Evolutionary conservation across 2,888 invertebrate genomes (phyloP).

Genomic region (Lasioglossum marginatum): DNA sequence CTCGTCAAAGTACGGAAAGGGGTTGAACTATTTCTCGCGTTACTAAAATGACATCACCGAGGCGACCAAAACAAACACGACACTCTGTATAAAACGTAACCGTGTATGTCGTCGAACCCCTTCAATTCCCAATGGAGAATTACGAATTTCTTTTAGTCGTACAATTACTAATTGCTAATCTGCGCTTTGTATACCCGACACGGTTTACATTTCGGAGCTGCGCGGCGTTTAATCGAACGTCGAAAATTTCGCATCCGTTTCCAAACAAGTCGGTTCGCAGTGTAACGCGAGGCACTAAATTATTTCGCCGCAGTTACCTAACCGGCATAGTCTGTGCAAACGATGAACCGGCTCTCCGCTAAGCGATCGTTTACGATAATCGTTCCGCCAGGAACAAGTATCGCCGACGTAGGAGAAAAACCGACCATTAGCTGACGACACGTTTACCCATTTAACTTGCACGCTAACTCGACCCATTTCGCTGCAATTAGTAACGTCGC

Average conservation of each 20-base stretch:
- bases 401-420: slow-evolving; percentile 27
- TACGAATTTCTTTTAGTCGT: background rate
- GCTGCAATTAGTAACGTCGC: slow-evolving; percentile 73
- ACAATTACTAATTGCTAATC: background rate
- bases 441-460: slow-evolving; percentile 58
- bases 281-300: slow-evolving; percentile 6
- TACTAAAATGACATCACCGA: background rate
- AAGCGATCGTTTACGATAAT: slow-evolving; percentile 46
- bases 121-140: background rate
- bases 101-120: background rate
- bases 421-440: slow-evolving; percentile 55
- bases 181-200: background rate
- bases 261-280: background rate
- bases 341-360: background rate
- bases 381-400: slow-evolving; percentile 21
- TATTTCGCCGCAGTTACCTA: slow-evolving; percentile 13
- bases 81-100: background rate
- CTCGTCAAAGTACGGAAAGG: too few species aligned
- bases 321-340: slow-evolving; percentile 7
- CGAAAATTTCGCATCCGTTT: slow-evolving; percentile 10
- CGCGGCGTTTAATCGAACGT: background rate
- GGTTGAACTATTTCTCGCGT: background rate
- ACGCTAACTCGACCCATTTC: slow-evolving; percentile 70
- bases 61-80: background rate
- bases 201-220: background rate